Conservation (phyloP, 2,888 invertebrate genomes). For the Tachina grossa region DNA sequence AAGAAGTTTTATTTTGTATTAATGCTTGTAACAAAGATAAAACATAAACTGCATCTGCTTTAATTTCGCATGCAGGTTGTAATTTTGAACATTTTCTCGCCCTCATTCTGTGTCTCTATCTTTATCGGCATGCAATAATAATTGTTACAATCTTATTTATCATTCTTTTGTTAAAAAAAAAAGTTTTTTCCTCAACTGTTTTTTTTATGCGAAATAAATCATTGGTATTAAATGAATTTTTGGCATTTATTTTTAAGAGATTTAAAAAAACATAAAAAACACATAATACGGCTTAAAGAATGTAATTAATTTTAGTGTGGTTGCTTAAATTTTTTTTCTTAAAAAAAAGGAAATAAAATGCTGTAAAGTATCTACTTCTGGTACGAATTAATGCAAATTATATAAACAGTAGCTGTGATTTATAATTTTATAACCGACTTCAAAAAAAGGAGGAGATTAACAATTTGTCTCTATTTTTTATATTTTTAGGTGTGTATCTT, state of each 20-base stretch:
- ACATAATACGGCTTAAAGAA: constrained; percentile 25
- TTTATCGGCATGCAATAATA: constrained; percentile 32
- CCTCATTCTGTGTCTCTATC: constrained; percentile 17
- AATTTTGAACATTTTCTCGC: constrained; percentile 11
- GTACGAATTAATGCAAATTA: background rate
- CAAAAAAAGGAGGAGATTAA: no score
- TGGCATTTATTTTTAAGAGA: constrained; percentile 44
- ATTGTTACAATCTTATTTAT: constrained; percentile 50
- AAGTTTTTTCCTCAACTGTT: background rate
- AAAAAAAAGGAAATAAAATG: background rate
- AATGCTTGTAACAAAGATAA: constrained; percentile 34
- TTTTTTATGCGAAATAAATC: constrained; percentile 1
- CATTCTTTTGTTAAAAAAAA: constrained; percentile 15
- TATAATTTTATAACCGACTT: background rate
- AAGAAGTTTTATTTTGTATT: constrained; percentile 2
- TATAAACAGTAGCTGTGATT: background rate
- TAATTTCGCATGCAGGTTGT: constrained; percentile 52
- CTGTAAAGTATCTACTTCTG: background rate
- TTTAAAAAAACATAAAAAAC: constrained; percentile 15
- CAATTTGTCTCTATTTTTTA: no score
- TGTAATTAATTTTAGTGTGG: constrained; percentile 48
- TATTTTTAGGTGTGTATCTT: no score
- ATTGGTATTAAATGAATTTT: constrained; percentile 52
- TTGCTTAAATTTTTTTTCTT: constrained; percentile 6
- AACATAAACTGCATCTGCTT: constrained; percentile 18